Percentiles rank a stretch among this genome's conserved stretches.
Evolutionary conservation across 2,888 invertebrate genomes (phyloP).

Genomic region (Pyralis farinalis): DNA sequence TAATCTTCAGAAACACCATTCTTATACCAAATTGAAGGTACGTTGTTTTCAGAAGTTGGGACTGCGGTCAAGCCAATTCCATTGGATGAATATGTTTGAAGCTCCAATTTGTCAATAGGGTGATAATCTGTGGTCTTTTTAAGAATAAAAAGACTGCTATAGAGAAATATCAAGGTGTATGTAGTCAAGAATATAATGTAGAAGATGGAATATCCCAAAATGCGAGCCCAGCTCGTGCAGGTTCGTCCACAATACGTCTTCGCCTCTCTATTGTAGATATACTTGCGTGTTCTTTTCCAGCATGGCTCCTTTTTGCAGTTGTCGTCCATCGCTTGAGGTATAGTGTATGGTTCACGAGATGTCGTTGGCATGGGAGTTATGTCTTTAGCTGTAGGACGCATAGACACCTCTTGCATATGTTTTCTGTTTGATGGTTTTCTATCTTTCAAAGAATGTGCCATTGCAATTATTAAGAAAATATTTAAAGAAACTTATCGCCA

Average conservation of each 20-base stretch:
- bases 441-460: no score
- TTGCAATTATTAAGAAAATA: no score
- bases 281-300: conserved; percentile 25
- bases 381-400: no score
- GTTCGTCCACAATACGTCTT: conserved; percentile 45
- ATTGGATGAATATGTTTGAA: conserved; percentile 38
- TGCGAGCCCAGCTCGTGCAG: conserved; percentile 46
- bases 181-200: conserved; percentile 54
- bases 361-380: no score
- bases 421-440: no score
- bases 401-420: no score
- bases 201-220: conserved; percentile 45
- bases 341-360: no score
- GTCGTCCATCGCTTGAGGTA: no score
- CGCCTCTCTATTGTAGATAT: conserved; percentile 40
- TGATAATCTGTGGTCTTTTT: conserved; percentile 30
- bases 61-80: conserved; percentile 57
- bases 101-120: conserved; percentile 24
- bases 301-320: conserved; percentile 10
- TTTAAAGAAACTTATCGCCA: no score
- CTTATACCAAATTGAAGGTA: conserved; percentile 58
- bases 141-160: conserved; percentile 37
- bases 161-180: conserved; percentile 49
- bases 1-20: conserved; percentile 37
- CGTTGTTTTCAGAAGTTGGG: conserved; percentile 42